Conservation (phyloP, 2,797 vertebrate species). For the Brachyalestes nurse region DNA sequence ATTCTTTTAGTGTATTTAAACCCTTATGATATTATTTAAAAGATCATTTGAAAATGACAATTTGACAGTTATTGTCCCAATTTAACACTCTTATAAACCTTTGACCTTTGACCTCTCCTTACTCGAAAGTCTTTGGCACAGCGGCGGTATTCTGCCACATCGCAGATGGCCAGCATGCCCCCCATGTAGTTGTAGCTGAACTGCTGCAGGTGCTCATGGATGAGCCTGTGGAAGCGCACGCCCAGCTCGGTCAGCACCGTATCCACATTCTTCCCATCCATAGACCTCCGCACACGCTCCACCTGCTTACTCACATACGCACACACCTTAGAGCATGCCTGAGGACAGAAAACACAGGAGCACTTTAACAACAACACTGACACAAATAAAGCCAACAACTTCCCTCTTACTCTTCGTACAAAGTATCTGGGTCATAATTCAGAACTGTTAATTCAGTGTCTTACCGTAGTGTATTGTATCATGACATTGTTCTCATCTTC, state of each 20-base stretch:
- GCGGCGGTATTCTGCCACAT: constrained; percentile 96
- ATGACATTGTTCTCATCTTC: constrained; percentile 98
- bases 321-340: constrained; percentile 98
- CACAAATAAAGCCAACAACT: neutral
- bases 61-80: neutral
- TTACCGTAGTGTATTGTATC: constrained; percentile 96
- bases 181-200: constrained; percentile 99
- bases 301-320: constrained; percentile 94
- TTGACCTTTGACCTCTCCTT: constrained; percentile 58
- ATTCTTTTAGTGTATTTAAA: neutral
- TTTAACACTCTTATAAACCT: constrained; percentile 6
- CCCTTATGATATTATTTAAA: neutral
- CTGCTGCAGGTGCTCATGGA: constrained; percentile 97
- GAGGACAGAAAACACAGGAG: constrained; percentile 15
- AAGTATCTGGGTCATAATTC: neutral
- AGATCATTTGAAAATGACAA: neutral
- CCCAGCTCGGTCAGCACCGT: constrained; percentile 95
- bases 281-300: constrained; percentile 93
- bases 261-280: constrained; percentile 99
- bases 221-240: constrained; percentile 95
- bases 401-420: too few species aligned
- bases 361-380: neutral
- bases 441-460: constrained; percentile 67
- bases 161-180: constrained; percentile 98
- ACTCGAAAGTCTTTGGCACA: constrained; percentile 98